Evolutionary conservation across 2,797 vertebrate genomes (phyloP).

Genomic region (Darevskia mixta): DNA sequence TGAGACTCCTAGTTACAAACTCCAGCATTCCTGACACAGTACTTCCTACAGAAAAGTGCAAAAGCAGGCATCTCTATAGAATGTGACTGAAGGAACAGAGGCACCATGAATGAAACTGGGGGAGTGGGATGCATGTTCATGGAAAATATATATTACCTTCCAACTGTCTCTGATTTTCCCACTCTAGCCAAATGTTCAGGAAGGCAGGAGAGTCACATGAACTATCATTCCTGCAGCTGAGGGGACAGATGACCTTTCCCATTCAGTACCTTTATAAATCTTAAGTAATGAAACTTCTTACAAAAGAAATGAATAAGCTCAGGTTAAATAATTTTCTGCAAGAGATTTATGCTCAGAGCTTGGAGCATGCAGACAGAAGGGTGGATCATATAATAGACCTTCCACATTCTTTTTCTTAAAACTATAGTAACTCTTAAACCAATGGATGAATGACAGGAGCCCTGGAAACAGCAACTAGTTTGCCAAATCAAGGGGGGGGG

Average conservation of each 20-base stretch:
- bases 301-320: conserved; percentile 70
- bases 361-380: conserved; percentile 57
- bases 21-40: not conserved
- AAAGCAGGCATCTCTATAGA: not conserved
- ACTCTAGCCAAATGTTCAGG: conserved; percentile 28
- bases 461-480: conserved; percentile 4
- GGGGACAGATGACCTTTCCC: conserved; percentile 78
- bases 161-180: conserved; percentile 19
- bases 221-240: conserved; percentile 66
- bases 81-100: not conserved
- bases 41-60: not conserved
- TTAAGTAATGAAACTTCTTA: conserved; percentile 77
- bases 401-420: conserved; percentile 58
- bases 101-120: not conserved
- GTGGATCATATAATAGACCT: conserved; percentile 55
- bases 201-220: conserved; percentile 36
- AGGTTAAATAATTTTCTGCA: conserved; percentile 78
- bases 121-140: conserved; percentile 1
- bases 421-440: conserved; percentile 36
- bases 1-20: not conserved
- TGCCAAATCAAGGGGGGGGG: not conserved
- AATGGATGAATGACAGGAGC: not conserved
- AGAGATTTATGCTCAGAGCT: conserved; percentile 71
- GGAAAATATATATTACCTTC: conserved; percentile 50
- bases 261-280: conserved; percentile 79